Conservation (phyloP, 2,888 invertebrate species). For the Cryptus viduatorius region DNA sequence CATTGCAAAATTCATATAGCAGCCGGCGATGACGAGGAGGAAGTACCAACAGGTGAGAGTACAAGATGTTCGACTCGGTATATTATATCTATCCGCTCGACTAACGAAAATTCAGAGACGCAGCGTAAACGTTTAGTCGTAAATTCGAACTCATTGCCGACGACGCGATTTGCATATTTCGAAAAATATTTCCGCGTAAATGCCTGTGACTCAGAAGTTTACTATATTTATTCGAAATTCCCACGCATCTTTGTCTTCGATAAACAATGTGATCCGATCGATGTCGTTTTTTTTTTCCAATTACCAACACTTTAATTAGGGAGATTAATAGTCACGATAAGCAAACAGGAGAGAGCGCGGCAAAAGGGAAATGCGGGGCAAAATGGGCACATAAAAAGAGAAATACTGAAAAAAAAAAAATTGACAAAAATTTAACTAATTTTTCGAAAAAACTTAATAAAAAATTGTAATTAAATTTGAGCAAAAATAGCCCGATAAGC, state of each 20-base stretch:
- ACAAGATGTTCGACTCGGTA: not conserved
- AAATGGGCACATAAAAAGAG: too few relatives aligned
- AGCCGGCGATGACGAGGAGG: not conserved
- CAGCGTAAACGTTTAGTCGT: not conserved
- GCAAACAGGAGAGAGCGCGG: too few relatives aligned
- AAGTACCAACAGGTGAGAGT: not conserved
- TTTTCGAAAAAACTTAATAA: too few relatives aligned
- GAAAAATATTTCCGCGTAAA: not conserved
- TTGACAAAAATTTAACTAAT: too few relatives aligned
- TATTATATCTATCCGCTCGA: not conserved
- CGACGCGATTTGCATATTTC: not conserved
- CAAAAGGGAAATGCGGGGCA: too few relatives aligned
- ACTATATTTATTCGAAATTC: not conserved
- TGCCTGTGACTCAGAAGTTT: not conserved
- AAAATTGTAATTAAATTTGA: too few relatives aligned
- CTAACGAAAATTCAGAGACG: not conserved
- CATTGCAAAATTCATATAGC: not conserved
- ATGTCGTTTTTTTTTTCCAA: not conserved
- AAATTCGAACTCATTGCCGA: not conserved
- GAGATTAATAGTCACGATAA: slow-evolving; percentile 26
- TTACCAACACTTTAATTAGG: slow-evolving; percentile 20
- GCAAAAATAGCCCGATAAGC: too few relatives aligned
- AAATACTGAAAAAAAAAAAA: too few relatives aligned
- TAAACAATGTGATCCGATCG: slow-evolving; percentile 1
- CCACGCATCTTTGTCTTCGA: too few relatives aligned